Conservation (phyloP, 2,888 invertebrate species). For the Argynnis bischoffii region DNA sequence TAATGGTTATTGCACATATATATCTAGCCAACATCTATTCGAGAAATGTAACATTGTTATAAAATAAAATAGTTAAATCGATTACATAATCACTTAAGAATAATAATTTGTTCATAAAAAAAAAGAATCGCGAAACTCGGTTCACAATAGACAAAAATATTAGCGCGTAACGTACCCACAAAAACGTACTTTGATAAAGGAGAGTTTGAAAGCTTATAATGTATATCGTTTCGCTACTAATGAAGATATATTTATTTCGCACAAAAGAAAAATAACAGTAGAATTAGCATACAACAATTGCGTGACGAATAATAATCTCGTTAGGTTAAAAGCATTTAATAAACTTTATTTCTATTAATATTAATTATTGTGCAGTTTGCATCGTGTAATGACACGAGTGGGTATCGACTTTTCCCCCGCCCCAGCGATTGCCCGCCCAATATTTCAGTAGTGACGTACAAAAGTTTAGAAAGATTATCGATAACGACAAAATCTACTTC, state of each 20-base stretch:
- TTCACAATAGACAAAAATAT: too few species aligned
- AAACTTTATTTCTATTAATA: slow-evolving; percentile 37
- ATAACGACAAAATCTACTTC: neutral
- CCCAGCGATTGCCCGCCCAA: slow-evolving; percentile 65
- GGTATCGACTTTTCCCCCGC: slow-evolving; percentile 76
- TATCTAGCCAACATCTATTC: too few species aligned
- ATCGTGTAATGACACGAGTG: slow-evolving; percentile 66
- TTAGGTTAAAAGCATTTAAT: slow-evolving; percentile 22
- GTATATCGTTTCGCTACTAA: too few species aligned
- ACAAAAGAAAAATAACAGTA: neutral
- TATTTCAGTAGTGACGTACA: slow-evolving; percentile 58
- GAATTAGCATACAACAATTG: neutral
- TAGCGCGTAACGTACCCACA: too few species aligned
- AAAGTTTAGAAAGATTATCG: neutral
- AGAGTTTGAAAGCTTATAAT: too few species aligned
- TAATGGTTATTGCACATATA: too few species aligned
- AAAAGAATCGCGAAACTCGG: too few species aligned
- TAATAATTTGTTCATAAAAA: too few species aligned
- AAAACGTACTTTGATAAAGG: too few species aligned
- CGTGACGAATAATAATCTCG: slow-evolving; percentile 11
- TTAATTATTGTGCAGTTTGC: slow-evolving; percentile 69
- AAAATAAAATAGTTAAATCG: too few species aligned
- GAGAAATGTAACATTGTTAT: too few species aligned
- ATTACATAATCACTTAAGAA: too few species aligned
- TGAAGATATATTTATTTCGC: neutral